phyloP scores from a whole-genome alignment of 2,113 vertebrate genomes.

The Etheostoma cragini region DNA sequence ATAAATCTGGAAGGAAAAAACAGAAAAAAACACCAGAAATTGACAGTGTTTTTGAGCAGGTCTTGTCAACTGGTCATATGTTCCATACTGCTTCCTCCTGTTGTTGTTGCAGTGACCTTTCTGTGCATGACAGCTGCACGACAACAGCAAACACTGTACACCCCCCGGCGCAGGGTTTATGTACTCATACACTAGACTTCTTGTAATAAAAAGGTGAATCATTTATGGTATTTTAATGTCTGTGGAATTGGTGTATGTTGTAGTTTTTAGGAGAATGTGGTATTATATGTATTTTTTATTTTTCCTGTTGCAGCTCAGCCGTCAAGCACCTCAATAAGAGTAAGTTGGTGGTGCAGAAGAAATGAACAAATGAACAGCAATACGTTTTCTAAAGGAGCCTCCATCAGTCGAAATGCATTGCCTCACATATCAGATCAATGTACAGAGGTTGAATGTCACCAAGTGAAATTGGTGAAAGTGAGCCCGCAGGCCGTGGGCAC shows the following conservation, averaged over 20 bases:
- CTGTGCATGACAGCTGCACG: slow-evolving; percentile 16
- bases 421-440: slow-evolving; percentile 58
- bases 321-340: neutral
- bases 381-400: slow-evolving; percentile 14
- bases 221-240: neutral
- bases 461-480: slow-evolving; percentile 68
- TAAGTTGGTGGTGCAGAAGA: neutral
- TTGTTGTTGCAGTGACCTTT: slow-evolving; percentile 54
- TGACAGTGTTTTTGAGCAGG: slow-evolving; percentile 9
- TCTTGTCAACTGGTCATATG: slow-evolving; percentile 7
- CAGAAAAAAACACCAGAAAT: neutral
- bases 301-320: neutral
- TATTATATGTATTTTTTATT: neutral
- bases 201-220: slow-evolving; percentile 11
- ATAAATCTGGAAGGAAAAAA: slow-evolving; percentile 20
- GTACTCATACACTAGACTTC: neutral
- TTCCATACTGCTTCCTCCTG: neutral
- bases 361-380: neutral
- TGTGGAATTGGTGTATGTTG: neutral
- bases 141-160: neutral
- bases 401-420: slow-evolving; percentile 46
- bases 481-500: slow-evolving; percentile 55
- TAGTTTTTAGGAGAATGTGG: neutral
- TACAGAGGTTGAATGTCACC: slow-evolving; percentile 69
- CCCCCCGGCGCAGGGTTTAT: neutral